Percentiles rank a stretch among this genome's conserved stretches.
Conservation (phyloP, 2,113 vertebrate species). For the Scartelaos histophorus region DNA sequence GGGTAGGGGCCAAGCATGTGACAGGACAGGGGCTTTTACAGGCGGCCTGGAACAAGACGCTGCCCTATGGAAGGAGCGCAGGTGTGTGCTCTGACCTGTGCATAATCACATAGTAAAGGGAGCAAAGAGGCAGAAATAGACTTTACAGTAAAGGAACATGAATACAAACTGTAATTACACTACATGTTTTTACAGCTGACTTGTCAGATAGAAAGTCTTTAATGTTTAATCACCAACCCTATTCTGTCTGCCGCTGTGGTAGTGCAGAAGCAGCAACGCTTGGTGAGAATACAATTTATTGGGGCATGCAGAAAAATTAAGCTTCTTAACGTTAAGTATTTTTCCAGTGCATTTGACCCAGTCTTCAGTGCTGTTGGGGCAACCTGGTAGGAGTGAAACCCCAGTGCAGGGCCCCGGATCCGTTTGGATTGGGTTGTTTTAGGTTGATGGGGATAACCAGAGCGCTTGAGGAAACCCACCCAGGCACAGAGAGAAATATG, state of each 20-base stretch:
- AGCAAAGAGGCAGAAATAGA: conserved; percentile 6
- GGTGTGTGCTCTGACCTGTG: conserved; percentile 57
- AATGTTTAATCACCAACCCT: conserved; percentile 8
- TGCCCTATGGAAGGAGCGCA: conserved; percentile 48
- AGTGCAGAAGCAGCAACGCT: not conserved
- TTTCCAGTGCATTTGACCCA: too few species aligned
- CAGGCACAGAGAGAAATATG: too few species aligned
- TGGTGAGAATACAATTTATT: not conserved
- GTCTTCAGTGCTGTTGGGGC: too few species aligned
- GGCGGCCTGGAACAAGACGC: conserved; percentile 20
- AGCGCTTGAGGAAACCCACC: too few species aligned
- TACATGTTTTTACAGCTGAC: conserved; percentile 5
- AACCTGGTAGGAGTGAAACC: too few species aligned
- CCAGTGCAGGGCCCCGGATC: too few species aligned
- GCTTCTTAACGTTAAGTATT: too few species aligned
- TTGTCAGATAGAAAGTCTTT: conserved; percentile 1
- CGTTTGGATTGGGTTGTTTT: too few species aligned
- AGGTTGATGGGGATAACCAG: too few species aligned
- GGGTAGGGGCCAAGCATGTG: conserved; percentile 29
- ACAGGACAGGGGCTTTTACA: conserved; percentile 19
- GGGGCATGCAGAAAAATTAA: too few species aligned
- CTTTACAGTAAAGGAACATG: not conserved
- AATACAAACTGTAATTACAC: conserved; percentile 6
- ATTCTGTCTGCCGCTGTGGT: not conserved
- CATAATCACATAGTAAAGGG: conserved; percentile 36